These are phyloP conservation scores for Meandrusa payeni DNA, from an alignment of 2,888 invertebrate genomes.

Conservation along the genomic window DNA sequence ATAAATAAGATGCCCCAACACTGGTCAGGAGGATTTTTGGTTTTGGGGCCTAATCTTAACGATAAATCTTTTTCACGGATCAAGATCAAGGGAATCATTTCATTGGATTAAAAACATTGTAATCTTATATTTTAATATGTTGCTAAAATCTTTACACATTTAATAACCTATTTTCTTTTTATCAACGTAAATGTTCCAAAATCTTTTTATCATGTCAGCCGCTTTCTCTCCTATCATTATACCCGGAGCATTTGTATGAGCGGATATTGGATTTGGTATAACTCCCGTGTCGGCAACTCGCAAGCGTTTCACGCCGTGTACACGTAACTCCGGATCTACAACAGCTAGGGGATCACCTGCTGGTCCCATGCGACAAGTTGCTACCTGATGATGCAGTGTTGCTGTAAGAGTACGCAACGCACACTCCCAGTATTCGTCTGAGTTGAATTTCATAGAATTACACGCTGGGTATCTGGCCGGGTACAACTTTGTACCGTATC, in stretches of 20 bases:
- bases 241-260: conserved; percentile 85
- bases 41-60: too few relatives aligned
- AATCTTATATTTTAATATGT: too few relatives aligned
- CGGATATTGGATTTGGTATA: conserved; percentile 82
- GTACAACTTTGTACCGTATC: conserved; percentile 75
- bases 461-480: conserved; percentile 79
- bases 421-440: conserved; percentile 87
- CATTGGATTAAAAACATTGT: too few relatives aligned
- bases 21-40: too few relatives aligned
- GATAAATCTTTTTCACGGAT: too few relatives aligned
- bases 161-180: neutral
- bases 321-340: conserved; percentile 82
- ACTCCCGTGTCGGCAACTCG: conserved; percentile 86
- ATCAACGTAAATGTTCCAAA: conserved; percentile 48
- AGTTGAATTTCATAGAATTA: conserved; percentile 62
- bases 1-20: too few relatives aligned
- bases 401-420: conserved; percentile 81
- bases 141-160: too few relatives aligned
- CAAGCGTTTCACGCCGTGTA: conserved; percentile 80
- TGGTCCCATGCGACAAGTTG: conserved; percentile 88
- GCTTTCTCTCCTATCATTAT: conserved; percentile 88
- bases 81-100: too few relatives aligned
- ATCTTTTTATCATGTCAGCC: conserved; percentile 82
- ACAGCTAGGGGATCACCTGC: conserved; percentile 81
- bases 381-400: conserved; percentile 84